Evolutionary conservation across 2,888 invertebrate species (phyloP).

Genomic region (Leptopilina drosophilae): DNA sequence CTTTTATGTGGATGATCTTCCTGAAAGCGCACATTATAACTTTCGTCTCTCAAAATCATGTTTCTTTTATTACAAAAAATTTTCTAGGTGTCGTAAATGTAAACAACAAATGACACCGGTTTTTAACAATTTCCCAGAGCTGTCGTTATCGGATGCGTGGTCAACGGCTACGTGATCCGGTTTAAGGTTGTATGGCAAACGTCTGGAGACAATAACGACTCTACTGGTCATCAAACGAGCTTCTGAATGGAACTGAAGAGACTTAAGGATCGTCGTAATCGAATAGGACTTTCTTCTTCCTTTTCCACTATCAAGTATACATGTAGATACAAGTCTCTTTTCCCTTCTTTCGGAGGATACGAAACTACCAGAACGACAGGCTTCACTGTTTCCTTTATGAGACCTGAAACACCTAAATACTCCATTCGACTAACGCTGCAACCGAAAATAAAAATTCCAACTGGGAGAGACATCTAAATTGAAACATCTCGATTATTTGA

Average conservation of each 20-base stretch:
- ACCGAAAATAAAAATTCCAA: neutral
- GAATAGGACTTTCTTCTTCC: constrained; percentile 60
- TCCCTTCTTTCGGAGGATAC: constrained; percentile 57
- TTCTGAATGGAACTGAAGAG: constrained; percentile 72
- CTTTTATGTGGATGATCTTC: constrained; percentile 19
- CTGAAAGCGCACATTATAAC: neutral
- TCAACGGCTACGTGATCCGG: constrained; percentile 64
- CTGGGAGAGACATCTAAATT: no score
- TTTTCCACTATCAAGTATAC: constrained; percentile 48
- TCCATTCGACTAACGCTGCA: constrained; percentile 48
- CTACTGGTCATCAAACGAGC: constrained; percentile 74
- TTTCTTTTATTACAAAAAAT: neutral
- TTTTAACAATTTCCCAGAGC: constrained; percentile 71
- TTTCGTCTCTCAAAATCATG: neutral
- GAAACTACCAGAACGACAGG: constrained; percentile 55
- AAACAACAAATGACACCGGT: constrained; percentile 41
- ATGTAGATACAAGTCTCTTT: constrained; percentile 44
- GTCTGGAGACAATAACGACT: constrained; percentile 74
- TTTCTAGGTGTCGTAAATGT: constrained; percentile 27
- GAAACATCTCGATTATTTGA: no score
- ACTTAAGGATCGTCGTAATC: constrained; percentile 68
- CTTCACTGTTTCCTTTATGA: constrained; percentile 67
- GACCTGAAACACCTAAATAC: constrained; percentile 62
- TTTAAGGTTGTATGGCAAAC: constrained; percentile 59
- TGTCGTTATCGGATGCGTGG: constrained; percentile 73